Evolutionary conservation across 92 coral and sea anemone species (phyloP).

Genomic region (Phenganax stokvisi): DNA sequence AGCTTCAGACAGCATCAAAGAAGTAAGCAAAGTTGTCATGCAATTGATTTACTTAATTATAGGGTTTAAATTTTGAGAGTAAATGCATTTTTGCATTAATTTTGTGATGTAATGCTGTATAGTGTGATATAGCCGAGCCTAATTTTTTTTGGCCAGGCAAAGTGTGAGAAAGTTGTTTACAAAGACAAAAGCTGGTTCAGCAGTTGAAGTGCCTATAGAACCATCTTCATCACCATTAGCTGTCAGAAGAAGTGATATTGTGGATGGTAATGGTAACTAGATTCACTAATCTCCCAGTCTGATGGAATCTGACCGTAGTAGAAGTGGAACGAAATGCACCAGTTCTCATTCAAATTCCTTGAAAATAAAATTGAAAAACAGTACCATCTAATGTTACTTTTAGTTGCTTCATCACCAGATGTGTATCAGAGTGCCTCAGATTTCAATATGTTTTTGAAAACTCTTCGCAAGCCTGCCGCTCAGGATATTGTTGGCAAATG

Average conservation of each 20-base stretch:
- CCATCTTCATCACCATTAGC: neutral
- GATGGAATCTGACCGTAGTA: neutral
- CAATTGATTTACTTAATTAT: neutral
- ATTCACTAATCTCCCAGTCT: neutral
- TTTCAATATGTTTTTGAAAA: constrained; percentile 79
- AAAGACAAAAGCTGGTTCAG: constrained; percentile 37
- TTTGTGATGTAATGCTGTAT: neutral
- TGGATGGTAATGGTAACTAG: constrained; percentile 23
- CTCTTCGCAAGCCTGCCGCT: constrained; percentile 86
- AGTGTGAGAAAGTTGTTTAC: constrained; percentile 87
- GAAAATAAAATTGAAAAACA: no score
- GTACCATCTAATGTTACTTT: neutral
- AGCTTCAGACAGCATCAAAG: constrained; percentile 77
- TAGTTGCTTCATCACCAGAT: constrained; percentile 42
- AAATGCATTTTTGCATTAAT: neutral
- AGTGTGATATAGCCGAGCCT: neutral
- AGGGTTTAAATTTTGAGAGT: neutral
- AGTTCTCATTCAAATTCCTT: no score
- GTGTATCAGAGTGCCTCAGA: constrained; percentile 54
- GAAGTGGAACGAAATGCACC: no score
- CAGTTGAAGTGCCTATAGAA: constrained; percentile 22
- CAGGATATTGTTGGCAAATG: constrained; percentile 93
- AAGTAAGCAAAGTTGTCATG: constrained; percentile 49
- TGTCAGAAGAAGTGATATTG: constrained; percentile 18
- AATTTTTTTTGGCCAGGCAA: constrained; percentile 49